Evolutionary conservation across 1,140 invertebrate genomes (phyloP), one percentile per base, ranked within the genome.

Genomic region (Spodoptera frugiperda): DNA sequence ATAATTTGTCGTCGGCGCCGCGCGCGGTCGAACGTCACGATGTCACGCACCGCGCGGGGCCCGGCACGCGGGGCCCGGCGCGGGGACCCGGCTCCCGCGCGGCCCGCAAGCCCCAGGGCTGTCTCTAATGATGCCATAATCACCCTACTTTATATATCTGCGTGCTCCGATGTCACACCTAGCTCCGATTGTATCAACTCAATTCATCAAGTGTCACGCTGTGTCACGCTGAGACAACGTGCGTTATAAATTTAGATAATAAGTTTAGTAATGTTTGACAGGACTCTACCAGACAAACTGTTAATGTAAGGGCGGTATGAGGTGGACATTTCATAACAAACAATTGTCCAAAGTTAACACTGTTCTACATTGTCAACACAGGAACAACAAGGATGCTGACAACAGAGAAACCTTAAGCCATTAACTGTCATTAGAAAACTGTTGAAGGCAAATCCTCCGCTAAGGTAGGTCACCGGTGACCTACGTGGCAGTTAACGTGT

Each of bases 1-100:
- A 89, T 89, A 87, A 90, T 90, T 89, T 82, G 76, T 51, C 44
- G 57, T 46, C 61, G 76, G 74, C 14, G 63, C 51, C 59, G 63
- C 39, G 25, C 71, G 84, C 86, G 82, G 81, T 86, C 83, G 83
- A 86, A 87, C 76, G 87, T 86, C 88, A 89, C 88, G 87, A 84
- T 82, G 78, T 83, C 88, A 88, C 87, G 88, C 85, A 82, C 70
- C 55, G 54, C 81, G 78, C 80, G 77, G 78, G 79, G 77, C 65
- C 67, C 77, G 63, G 76, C 78, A 72, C 57, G 46, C 55, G 19
- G 6, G 17, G 15, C 44, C 4, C 70, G 11, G 30, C 51, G 51
- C 68, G n/a, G 10, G 54, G 17, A 1, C 54, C 33, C 17, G 15
- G 54, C 70, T 14, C 9, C 39, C 33, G 33, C 30, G 12, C 30